Evolutionary conservation across 2,888 invertebrate species (phyloP).

Genomic region (Cistogaster globosa): DNA sequence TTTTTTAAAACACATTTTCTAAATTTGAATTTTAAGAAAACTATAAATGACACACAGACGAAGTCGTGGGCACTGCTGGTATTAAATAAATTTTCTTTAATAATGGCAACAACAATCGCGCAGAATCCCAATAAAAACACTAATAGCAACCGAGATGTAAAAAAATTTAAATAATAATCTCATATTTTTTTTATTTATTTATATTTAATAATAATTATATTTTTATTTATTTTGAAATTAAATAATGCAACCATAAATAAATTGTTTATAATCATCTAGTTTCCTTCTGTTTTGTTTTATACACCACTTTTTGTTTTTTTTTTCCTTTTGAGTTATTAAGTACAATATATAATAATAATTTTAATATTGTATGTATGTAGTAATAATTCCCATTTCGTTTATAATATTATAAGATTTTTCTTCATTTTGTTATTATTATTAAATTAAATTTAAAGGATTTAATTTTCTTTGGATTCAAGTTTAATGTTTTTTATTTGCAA

Average conservation of each 20-base stretch:
- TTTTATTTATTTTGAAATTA: conserved; percentile 75
- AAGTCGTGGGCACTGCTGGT: too few relatives aligned
- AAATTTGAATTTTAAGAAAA: too few relatives aligned
- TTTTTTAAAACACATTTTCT: too few relatives aligned
- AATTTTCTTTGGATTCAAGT: conserved; percentile 56
- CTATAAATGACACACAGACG: too few relatives aligned
- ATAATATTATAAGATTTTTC: conserved; percentile 56
- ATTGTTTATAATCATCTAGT: conserved; percentile 75
- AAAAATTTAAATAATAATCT: conserved; percentile 12
- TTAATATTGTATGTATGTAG: conserved; percentile 69
- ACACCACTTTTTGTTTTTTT: conserved; percentile 60
- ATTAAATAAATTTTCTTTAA: too few relatives aligned
- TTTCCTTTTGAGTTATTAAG: conserved; percentile 52
- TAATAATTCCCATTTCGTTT: conserved; percentile 70
- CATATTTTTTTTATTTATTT: conserved; percentile 72
- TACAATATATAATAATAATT: conserved; percentile 58
- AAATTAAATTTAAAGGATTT: conserved; percentile 64
- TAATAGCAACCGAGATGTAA: neutral
- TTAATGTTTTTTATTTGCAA: conserved; percentile 52
- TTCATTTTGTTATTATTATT: conserved; percentile 48
- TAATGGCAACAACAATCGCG: too few relatives aligned
- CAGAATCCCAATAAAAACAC: too few relatives aligned
- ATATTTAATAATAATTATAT: conserved; percentile 72
- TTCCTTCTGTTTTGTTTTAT: conserved; percentile 59
- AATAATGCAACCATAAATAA: conserved; percentile 81